A percentile compares a stretch with the other conserved stretches of the same genome.
These are phyloP conservation scores for Stratiolaelaps scimitus DNA, from an alignment of 1,140 invertebrate species.

Conservation along the genomic window DNA sequence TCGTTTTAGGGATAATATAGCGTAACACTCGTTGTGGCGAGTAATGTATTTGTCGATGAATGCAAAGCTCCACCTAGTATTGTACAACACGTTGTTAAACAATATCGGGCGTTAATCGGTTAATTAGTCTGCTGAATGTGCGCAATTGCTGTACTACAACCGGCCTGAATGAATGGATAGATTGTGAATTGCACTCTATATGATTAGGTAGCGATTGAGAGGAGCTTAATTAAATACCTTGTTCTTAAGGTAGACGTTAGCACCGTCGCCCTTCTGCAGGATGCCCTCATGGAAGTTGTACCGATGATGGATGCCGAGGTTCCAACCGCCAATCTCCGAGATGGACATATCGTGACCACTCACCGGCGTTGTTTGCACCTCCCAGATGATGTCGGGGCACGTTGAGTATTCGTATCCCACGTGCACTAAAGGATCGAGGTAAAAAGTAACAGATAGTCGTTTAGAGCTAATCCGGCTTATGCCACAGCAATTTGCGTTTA, in stretches of 20 bases:
- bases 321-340: constrained; percentile 92
- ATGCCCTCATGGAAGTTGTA: constrained; percentile 95
- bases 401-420: constrained; percentile 87
- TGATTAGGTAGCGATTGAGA: too few relatives aligned
- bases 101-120: too few relatives aligned
- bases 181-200: too few relatives aligned
- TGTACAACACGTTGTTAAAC: too few relatives aligned
- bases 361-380: constrained; percentile 75
- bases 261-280: constrained; percentile 88
- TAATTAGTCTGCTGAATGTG: too few relatives aligned
- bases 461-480: background rate
- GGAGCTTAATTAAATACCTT: constrained; percentile 49
- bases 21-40: too few relatives aligned
- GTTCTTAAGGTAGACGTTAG: constrained; percentile 79
- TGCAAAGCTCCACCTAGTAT: too few relatives aligned
- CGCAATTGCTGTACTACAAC: too few relatives aligned
- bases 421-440: constrained; percentile 40
- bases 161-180: too few relatives aligned
- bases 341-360: constrained; percentile 96
- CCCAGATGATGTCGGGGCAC: constrained; percentile 77
- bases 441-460: background rate
- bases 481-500: too few relatives aligned
- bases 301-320: constrained; percentile 90
- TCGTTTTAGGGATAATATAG: too few relatives aligned
- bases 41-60: too few relatives aligned